Evolutionary conservation across 2,113 vertebrate species (phyloP).

Genomic region (Phaethon lepturus): DNA sequence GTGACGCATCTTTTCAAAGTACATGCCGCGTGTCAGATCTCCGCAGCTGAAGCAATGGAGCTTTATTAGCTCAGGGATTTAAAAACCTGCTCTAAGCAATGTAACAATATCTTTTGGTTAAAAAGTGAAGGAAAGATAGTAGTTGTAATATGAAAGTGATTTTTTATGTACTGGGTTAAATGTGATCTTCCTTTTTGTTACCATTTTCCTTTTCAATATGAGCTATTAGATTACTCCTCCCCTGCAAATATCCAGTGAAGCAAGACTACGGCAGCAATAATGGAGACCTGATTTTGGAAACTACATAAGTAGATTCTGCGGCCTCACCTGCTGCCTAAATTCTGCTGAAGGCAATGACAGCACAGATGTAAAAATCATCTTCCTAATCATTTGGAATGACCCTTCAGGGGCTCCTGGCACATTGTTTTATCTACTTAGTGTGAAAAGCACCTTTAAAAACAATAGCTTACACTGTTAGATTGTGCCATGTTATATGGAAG

Average conservation of each 20-base stretch:
- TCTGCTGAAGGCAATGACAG: not conserved
- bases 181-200: slow-evolving; percentile 22
- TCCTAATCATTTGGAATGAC: not conserved
- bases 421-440: not conserved
- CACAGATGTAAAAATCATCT: not conserved
- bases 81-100: slow-evolving; percentile 65
- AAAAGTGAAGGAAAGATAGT: slow-evolving; percentile 40
- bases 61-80: slow-evolving; percentile 77
- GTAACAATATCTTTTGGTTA: slow-evolving; percentile 63
- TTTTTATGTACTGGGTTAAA: slow-evolving; percentile 16
- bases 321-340: not conserved
- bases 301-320: not conserved
- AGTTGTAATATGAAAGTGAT: slow-evolving; percentile 24
- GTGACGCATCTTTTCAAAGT: slow-evolving; percentile 66
- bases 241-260: not conserved
- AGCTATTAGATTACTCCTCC: not conserved
- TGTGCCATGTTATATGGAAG: not conserved
- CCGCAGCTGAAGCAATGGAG: slow-evolving; percentile 64
- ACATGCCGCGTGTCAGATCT: slow-evolving; percentile 72
- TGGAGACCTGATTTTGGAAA: not conserved
- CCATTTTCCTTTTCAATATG: not conserved
- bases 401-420: not conserved
- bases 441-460: slow-evolving; percentile 10
- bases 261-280: not conserved
- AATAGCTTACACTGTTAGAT: not conserved